phyloP scores from a whole-genome alignment of 2,888 invertebrate genomes.

The Idaea dimidiata region DNA sequence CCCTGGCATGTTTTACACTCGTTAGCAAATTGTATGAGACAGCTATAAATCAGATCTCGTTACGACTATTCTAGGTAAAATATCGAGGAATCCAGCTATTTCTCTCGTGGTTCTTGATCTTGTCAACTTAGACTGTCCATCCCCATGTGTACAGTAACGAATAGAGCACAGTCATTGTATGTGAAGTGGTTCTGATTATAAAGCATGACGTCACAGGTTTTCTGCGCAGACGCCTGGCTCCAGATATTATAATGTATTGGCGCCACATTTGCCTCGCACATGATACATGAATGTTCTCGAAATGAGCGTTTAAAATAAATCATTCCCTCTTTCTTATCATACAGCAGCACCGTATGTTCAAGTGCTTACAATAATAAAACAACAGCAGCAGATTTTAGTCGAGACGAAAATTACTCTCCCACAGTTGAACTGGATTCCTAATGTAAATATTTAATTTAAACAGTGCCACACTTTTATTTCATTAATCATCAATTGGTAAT shows the following conservation, averaged over 20 bases:
- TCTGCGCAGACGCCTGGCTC: slow-evolving; percentile 57
- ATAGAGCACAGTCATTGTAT: slow-evolving; percentile 35
- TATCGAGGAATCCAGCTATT: slow-evolving; percentile 25
- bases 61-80: slow-evolving; percentile 35
- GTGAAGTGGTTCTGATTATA: slow-evolving; percentile 37
- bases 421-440: not conserved
- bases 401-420: not conserved
- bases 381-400: not conserved
- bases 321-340: slow-evolving; percentile 57
- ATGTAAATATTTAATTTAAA: not conserved
- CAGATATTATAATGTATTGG: slow-evolving; percentile 36
- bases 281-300: slow-evolving; percentile 58
- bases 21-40: slow-evolving; percentile 74
- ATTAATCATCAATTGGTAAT: not conserved
- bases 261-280: slow-evolving; percentile 74
- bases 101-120: slow-evolving; percentile 20
- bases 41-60: slow-evolving; percentile 59
- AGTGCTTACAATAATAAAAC: slow-evolving; percentile 46
- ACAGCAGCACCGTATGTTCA: slow-evolving; percentile 43
- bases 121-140: slow-evolving; percentile 14
- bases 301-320: slow-evolving; percentile 61
- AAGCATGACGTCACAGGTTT: slow-evolving; percentile 56
- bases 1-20: slow-evolving; percentile 66
- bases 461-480: not conserved
- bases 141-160: slow-evolving; percentile 30